Percentiles rank a stretch among this genome's conserved stretches.
These are phyloP conservation scores for Philonicus albiceps DNA, from an alignment of 2,888 invertebrate species.

Conservation along the genomic window DNA sequence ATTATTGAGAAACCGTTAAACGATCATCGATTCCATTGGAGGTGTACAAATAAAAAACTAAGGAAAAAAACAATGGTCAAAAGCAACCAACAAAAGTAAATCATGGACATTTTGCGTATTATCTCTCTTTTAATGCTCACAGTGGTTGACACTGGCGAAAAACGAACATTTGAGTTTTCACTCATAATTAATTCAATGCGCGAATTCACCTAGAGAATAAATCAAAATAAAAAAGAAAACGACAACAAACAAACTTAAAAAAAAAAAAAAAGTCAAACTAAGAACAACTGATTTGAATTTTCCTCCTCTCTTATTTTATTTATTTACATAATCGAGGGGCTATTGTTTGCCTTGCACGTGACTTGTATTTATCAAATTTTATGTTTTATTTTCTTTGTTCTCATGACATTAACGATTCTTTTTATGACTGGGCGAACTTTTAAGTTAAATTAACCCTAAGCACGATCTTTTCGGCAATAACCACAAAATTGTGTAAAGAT, in stretches of 20 bases:
- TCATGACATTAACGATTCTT: neutral
- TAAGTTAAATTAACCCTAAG: neutral
- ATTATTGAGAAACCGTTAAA: neutral
- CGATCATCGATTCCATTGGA: neutral
- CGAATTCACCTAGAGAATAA: neutral
- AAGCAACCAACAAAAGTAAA: neutral
- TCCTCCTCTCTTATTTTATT: neutral
- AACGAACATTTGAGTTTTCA: neutral
- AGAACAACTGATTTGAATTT: neutral
- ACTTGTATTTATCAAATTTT: neutral
- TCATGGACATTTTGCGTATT: neutral
- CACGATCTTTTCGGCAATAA: neutral
- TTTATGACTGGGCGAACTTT: neutral
- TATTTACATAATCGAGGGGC: neutral
- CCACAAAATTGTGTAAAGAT: neutral
- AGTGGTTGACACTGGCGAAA: neutral
- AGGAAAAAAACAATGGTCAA: neutral
- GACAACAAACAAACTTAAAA: neutral
- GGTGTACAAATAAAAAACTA: neutral
- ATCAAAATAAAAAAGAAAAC: neutral
- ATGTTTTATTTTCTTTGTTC: neutral
- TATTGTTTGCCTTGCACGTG: neutral
- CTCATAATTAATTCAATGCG: neutral
- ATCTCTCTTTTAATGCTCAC: neutral
- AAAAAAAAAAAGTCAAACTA: neutral